phyloP scores from a whole-genome alignment of 2,797 vertebrate species.

The Coregonus ussuriensis region DNA sequence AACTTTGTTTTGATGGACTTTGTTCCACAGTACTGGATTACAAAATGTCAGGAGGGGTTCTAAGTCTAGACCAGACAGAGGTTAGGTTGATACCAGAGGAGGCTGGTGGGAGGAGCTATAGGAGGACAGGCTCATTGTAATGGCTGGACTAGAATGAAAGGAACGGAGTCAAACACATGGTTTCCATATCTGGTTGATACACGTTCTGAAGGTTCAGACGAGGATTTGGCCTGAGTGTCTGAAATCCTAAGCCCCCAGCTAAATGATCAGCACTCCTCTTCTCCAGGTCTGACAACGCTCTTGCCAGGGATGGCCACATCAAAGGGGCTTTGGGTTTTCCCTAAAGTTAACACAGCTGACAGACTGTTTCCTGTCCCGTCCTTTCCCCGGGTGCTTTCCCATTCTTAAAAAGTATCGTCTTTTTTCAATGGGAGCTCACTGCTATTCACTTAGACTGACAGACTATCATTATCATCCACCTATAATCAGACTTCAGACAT shows the following conservation, averaged over 20 bases:
- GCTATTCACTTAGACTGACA: background rate
- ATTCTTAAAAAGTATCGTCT: background rate
- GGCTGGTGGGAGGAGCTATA: too few species aligned
- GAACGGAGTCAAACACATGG: too few species aligned
- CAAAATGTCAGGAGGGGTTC: constrained; percentile 36
- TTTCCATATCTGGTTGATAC: constrained; percentile 28
- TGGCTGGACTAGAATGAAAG: too few species aligned
- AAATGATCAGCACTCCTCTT: constrained; percentile 22
- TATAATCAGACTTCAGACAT: background rate
- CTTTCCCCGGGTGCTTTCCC: constrained; percentile 26
- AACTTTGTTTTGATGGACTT: constrained; percentile 45
- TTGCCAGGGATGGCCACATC: constrained; percentile 16
- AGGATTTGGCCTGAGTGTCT: constrained; percentile 55
- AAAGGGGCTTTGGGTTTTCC: constrained; percentile 43
- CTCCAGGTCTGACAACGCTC: constrained; percentile 16
- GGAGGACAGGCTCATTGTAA: too few species aligned
- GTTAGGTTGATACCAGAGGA: constrained; percentile 29
- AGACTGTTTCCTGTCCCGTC: constrained; percentile 40
- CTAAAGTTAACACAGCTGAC: constrained; percentile 36
- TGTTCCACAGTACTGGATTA: constrained; percentile 18
- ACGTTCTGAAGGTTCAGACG: constrained; percentile 44
- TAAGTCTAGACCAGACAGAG: constrained; percentile 29
- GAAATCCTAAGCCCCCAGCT: constrained; percentile 43
- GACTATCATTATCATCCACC: too few species aligned
- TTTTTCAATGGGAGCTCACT: background rate